Evolutionary conservation across 2,888 invertebrate species (phyloP).

Genomic region (Diaperis boleti): DNA sequence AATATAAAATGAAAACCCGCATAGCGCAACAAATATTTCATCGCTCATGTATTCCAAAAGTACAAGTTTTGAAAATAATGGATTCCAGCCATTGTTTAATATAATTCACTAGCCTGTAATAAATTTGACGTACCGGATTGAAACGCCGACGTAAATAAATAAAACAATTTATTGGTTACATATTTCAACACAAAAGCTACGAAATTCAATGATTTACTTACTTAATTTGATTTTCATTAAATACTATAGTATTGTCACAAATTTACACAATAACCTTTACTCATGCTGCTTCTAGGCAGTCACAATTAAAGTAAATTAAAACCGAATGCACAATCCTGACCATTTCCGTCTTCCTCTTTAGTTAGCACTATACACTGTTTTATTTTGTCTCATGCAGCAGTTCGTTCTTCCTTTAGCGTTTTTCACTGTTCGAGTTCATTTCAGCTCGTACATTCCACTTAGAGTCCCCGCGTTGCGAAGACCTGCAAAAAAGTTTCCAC

Average conservation of each 20-base stretch:
- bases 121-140: background rate
- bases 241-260: slow-evolving; percentile 59
- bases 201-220: slow-evolving; percentile 47
- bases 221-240: slow-evolving; percentile 48
- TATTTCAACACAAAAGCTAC: slow-evolving; percentile 50
- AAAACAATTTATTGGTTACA: slow-evolving; percentile 58
- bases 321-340: slow-evolving; percentile 24
- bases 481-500: slow-evolving; percentile 28
- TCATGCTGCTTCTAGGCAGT: slow-evolving; percentile 44
- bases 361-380: slow-evolving; percentile 31
- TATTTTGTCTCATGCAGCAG: slow-evolving; percentile 17
- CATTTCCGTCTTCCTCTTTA: slow-evolving; percentile 14
- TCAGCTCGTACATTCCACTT: slow-evolving; percentile 23
- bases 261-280: slow-evolving; percentile 53
- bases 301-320: slow-evolving; percentile 51
- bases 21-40: background rate
- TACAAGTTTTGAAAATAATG: background rate
- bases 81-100: background rate
- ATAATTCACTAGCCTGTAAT: background rate
- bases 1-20: no score
- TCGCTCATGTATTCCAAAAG: background rate
- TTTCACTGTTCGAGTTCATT: slow-evolving; percentile 23
- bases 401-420: slow-evolving; percentile 23
- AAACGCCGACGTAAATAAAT: slow-evolving; percentile 53
- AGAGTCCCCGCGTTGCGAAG: slow-evolving; percentile 27